Percentiles rank a stretch among this genome's conserved stretches.
Evolutionary conservation across 2,888 invertebrate genomes (phyloP).

Genomic region (Dicyrtoma fusca): DNA sequence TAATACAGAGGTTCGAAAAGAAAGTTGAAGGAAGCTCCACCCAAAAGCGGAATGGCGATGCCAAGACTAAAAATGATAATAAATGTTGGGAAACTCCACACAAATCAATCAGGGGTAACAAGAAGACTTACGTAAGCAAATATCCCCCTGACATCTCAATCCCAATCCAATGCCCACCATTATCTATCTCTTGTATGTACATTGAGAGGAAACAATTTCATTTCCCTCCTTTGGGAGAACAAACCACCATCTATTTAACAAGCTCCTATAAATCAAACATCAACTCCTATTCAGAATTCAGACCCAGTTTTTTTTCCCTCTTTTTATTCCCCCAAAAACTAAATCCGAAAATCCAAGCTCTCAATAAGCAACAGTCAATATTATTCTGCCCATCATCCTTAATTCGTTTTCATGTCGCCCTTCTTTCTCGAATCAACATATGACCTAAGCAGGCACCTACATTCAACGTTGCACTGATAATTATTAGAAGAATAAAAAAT

Average conservation of each 20-base stretch:
- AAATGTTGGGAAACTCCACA: not conserved
- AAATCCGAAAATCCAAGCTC: no score
- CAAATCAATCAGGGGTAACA: constrained; percentile 20
- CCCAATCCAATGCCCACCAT: constrained; percentile 4
- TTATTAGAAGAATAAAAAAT: no score
- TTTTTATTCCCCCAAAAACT: not conserved
- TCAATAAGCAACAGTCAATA: no score
- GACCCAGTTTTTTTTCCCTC: not conserved
- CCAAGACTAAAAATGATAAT: no score
- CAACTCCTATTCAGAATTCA: not conserved
- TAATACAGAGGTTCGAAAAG: constrained; percentile 3
- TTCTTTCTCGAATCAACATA: no score
- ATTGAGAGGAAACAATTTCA: constrained; percentile 6
- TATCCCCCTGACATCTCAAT: constrained; percentile 8
- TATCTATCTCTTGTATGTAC: constrained; percentile 13
- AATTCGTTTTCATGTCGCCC: no score
- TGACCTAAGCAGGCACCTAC: no score
- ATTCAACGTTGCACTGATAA: no score
- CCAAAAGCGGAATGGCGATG: not conserved
- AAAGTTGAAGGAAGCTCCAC: constrained; percentile 14
- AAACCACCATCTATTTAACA: not conserved
- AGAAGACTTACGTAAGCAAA: not conserved
- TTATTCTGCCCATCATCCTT: no score
- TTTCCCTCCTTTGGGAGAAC: not conserved
- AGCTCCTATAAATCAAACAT: constrained; percentile 5